Base-by-base conservation (phyloP, 2,113 vertebrate species). In the Myxocyprinus asiaticus region DNA sequence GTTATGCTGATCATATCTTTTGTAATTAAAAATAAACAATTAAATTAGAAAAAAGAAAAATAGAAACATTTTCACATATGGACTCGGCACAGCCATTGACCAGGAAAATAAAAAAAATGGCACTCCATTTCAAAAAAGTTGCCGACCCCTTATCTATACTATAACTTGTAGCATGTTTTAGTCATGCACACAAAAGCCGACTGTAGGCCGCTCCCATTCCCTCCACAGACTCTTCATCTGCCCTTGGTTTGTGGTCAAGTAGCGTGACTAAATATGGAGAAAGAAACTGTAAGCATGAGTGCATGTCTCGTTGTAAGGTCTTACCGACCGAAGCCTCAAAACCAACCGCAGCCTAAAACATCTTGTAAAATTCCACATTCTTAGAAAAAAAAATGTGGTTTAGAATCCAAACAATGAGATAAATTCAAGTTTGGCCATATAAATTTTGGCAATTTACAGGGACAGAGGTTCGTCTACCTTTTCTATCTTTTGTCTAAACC, bases 181-280 rank as follows among this genome's bases (percentile, higher is more conserved):
- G 55, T 15, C 64, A 7, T 67, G 59, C 12, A 47, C 69, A 66
- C 58, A 58, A 58, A 69, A 53, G 75, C 69, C 58, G 4, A 82
- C 4, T 33, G 44, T 17, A 3, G 0, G 66, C 53, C 87, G 79
- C 91, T 88, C 91, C 91, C 90, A 86, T 86, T 82, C 85, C 88
- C 79, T 84, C 45, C 85, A 87, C 89, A 90, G 88, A 90, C 89
- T 87, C 84, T 50, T 80, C 88, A 89, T 92, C 92, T 91, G 88
- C 87, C 83, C 82, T 68, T 80, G 88, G 85, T 80, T 73, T 87
- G 90, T 86, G 89, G 91, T 91, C 45, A 15, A 81, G 85, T 88
- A 79, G 83, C 85, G 79, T 91, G 87, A 89, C 92, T 92, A 93
- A 91, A 93, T 93, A 92, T 91, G 92, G 92, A 90, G 85, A 86